Conservation (phyloP, 2,888 invertebrate species). For the Coelopa pilipes region DNA sequence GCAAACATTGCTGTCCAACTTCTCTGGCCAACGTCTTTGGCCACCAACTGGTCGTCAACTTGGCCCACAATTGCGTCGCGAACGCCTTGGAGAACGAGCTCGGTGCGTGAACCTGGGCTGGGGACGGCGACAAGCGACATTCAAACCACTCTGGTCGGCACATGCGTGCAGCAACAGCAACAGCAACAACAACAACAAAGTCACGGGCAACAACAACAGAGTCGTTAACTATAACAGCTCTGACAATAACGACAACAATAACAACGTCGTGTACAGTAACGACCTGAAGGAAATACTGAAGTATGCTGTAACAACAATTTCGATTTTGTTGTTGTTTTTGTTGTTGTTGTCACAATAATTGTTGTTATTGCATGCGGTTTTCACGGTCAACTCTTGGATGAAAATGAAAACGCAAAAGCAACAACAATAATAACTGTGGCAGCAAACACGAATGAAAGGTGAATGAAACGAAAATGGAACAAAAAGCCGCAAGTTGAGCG, state of each 20-base stretch:
- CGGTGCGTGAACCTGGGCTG: constrained; percentile 26
- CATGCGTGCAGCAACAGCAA: background rate
- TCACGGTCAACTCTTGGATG: constrained; percentile 31
- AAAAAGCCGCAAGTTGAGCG: constrained; percentile 43
- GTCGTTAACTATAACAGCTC: background rate
- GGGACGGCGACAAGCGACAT: background rate
- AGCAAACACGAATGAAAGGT: constrained; percentile 29
- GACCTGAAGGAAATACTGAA: constrained; percentile 24
- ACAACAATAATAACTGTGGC: constrained; percentile 27
- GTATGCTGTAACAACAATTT: background rate
- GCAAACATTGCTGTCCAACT: background rate
- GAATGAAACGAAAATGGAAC: constrained; percentile 30
- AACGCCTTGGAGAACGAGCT: background rate
- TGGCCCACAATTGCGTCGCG: background rate
- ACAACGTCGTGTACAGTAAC: no score
- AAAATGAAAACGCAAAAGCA: constrained; percentile 17
- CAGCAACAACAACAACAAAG: background rate
- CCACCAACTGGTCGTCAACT: background rate
- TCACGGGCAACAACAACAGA: background rate
- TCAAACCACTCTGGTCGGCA: background rate
- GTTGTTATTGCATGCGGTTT: constrained; percentile 21
- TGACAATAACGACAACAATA: constrained; percentile 7
- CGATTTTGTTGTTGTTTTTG: no score
- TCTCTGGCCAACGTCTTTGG: background rate
- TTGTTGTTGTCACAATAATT: no score